phyloP scores from a whole-genome alignment of 2,113 vertebrate genomes.

The Cheirogaleus medius region DNA sequence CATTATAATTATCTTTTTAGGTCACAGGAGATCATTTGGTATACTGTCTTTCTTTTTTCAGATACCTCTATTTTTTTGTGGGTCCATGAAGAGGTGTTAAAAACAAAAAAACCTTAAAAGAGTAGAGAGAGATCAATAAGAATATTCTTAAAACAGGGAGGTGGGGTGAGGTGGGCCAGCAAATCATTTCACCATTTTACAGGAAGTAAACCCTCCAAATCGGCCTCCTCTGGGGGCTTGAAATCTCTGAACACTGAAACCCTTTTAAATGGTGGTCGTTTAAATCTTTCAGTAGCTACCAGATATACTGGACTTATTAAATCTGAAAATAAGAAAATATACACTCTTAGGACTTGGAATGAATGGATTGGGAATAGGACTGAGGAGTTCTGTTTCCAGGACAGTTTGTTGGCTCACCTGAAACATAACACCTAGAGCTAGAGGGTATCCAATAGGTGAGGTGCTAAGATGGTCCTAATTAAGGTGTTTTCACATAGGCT shows the following conservation, averaged over 20 bases:
- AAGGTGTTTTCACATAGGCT: slow-evolving; percentile 39
- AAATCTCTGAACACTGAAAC: slow-evolving; percentile 56
- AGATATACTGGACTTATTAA: slow-evolving; percentile 60
- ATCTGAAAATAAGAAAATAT: slow-evolving; percentile 72
- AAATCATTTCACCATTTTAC: not conserved
- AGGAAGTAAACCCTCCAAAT: not conserved
- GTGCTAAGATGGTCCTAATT: slow-evolving; percentile 42
- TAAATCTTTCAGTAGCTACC: slow-evolving; percentile 58
- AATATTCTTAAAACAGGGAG: not conserved
- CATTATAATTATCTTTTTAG: not conserved
- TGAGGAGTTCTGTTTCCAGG: slow-evolving; percentile 40
- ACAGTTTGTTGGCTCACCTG: not conserved
- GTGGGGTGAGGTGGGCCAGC: not conserved
- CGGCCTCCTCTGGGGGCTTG: not conserved
- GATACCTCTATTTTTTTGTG: not conserved
- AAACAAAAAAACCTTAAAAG: not conserved
- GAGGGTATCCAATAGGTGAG: slow-evolving; percentile 1
- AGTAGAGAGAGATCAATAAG: slow-evolving; percentile 1
- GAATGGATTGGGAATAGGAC: not conserved
- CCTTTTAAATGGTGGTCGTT: slow-evolving; percentile 49
- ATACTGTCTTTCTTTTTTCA: not conserved
- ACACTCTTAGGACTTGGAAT: slow-evolving; percentile 16
- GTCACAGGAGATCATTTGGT: not conserved
- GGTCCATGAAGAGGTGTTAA: not conserved
- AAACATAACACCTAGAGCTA: slow-evolving; percentile 22